phyloP scores from a whole-genome alignment of 2,113 vertebrate species.

The Cheilinus undulatus region DNA sequence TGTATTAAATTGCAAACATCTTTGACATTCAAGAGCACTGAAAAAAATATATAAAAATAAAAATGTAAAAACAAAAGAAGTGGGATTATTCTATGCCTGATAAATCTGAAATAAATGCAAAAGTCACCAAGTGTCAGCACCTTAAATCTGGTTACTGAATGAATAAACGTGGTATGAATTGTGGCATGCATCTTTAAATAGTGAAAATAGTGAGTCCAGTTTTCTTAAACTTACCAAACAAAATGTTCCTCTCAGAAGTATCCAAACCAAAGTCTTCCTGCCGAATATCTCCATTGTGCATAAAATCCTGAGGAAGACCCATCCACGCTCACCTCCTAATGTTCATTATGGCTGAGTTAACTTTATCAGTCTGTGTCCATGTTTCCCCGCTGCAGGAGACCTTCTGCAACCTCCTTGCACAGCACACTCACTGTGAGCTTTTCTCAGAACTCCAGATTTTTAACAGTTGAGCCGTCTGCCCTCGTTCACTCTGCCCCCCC shows the following conservation, averaged over 20 bases:
- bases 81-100: too few relatives aligned
- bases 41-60: too few relatives aligned
- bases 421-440: conserved; percentile 39
- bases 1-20: too few relatives aligned
- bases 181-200: background rate
- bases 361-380: conserved; percentile 14
- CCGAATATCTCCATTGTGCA: conserved; percentile 80
- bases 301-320: conserved; percentile 15
- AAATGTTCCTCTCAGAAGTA: conserved; percentile 86
- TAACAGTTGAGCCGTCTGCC: conserved; percentile 27
- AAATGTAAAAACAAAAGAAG: background rate
- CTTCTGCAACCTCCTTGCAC: conserved; percentile 33
- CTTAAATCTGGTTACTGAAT: too few relatives aligned
- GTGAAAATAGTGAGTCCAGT: background rate
- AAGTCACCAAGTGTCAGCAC: too few relatives aligned
- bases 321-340: conserved; percentile 23
- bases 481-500: background rate
- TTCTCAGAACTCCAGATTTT: conserved; percentile 30
- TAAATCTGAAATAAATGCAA: too few relatives aligned
- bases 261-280: conserved; percentile 83
- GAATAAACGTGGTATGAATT: background rate
- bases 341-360: conserved; percentile 20
- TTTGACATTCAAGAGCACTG: too few relatives aligned
- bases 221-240: conserved; percentile 82
- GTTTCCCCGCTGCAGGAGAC: conserved; percentile 6